phyloP scores from a whole-genome alignment of 1,140 invertebrate genomes.

The Oryctes rhinoceros region DNA sequence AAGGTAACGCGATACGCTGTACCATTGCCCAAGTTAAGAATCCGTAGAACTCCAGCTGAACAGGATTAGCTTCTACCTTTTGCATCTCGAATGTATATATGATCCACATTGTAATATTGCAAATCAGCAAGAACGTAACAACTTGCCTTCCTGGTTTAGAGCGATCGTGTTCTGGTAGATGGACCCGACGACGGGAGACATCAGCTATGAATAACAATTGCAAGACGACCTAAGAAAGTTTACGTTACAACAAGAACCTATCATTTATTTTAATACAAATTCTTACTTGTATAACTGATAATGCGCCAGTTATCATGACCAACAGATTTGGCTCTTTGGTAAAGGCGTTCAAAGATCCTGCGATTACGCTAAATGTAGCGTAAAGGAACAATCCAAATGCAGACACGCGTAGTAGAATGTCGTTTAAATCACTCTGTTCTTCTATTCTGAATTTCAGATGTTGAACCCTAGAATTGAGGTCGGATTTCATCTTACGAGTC shows the following conservation, averaged over 20 bases:
- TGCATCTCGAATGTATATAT: constrained; percentile 96
- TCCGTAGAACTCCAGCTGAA: constrained; percentile 93
- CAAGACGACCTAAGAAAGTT: constrained; percentile 75
- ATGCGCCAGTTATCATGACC: constrained; percentile 86
- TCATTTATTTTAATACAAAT: not conserved
- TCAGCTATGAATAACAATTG: constrained; percentile 96
- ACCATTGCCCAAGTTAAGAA: constrained; percentile 94
- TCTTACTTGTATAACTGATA: constrained; percentile 83
- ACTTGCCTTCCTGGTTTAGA: constrained; percentile 94
- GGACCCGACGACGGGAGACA: constrained; percentile 88
- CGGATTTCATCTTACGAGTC: constrained; percentile 50
- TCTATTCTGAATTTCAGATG: constrained; percentile 88
- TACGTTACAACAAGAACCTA: not conserved
- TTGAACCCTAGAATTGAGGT: constrained; percentile 75
- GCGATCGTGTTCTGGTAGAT: constrained; percentile 88
- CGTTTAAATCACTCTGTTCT: constrained; percentile 87
- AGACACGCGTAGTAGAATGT: constrained; percentile 89
- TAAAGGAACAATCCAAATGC: constrained; percentile 92
- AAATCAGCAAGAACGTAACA: constrained; percentile 93
- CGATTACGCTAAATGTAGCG: constrained; percentile 91
- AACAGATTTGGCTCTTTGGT: constrained; percentile 87
- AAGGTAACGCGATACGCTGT: constrained; percentile 89
- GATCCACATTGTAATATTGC: constrained; percentile 94
- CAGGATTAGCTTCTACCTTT: constrained; percentile 89
- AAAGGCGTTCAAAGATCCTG: constrained; percentile 83